phyloP scores from a whole-genome alignment of 1,140 invertebrate genomes.

The Zaprionus davidi region DNA sequence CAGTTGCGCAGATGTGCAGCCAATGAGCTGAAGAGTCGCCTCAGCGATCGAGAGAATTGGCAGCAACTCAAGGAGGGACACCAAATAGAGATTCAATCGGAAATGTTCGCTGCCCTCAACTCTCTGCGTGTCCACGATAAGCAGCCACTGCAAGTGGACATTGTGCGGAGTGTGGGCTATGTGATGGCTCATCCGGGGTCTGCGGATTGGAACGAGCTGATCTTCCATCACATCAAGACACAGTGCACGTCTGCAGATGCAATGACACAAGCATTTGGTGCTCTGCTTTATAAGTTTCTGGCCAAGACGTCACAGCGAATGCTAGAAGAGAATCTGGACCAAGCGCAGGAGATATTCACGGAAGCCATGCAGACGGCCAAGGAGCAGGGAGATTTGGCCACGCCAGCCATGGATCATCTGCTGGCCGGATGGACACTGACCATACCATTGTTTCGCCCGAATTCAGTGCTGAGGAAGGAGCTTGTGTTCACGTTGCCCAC shows the following conservation, averaged over 20 bases:
- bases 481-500: not conserved
- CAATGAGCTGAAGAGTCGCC: not conserved
- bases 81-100: not conserved
- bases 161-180: conserved; percentile 12
- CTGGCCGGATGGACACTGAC: conserved; percentile 1
- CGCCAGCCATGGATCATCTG: conserved; percentile 13
- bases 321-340: conserved; percentile 7
- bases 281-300: conserved; percentile 12
- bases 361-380: conserved; percentile 11
- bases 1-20: conserved; percentile 22
- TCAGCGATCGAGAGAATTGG: conserved; percentile 3
- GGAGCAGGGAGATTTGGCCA: not conserved
- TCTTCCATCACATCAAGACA: conserved; percentile 16
- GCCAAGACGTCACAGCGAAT: conserved; percentile 6
- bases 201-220: conserved; percentile 10
- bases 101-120: conserved; percentile 12
- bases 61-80: not conserved
- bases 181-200: conserved; percentile 6
- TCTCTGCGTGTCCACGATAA: conserved; percentile 5
- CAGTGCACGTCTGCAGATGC: not conserved
- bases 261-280: not conserved
- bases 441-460: conserved; percentile 4
- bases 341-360: conserved; percentile 17
- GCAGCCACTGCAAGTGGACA: not conserved
- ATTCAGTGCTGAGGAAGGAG: not conserved